phyloP scores from a whole-genome alignment of 2,888 invertebrate genomes.

The Allolobophora icterica region DNA sequence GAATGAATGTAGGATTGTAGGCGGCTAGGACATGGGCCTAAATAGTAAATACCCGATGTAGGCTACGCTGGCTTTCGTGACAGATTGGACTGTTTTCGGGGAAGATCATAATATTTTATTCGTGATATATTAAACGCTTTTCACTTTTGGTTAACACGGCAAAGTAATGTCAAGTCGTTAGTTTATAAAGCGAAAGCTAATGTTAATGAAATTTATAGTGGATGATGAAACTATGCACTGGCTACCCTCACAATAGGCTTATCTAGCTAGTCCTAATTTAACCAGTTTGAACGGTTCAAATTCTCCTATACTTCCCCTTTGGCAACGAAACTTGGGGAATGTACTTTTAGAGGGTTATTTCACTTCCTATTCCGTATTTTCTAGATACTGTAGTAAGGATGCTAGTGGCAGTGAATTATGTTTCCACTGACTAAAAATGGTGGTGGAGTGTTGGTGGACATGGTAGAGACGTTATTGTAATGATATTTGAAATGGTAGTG shows the following conservation, averaged over 20 bases:
- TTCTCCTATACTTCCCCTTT: neutral
- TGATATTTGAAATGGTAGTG: too few relatives aligned
- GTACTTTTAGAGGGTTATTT: neutral
- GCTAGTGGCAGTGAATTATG: neutral
- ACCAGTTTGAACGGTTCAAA: neutral
- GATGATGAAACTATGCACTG: neutral
- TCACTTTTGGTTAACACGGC: neutral
- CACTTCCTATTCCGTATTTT: neutral
- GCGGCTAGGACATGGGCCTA: too few relatives aligned
- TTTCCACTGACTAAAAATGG: neutral
- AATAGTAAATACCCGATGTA: too few relatives aligned
- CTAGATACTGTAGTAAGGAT: neutral
- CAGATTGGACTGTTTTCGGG: too few relatives aligned
- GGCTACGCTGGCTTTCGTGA: too few relatives aligned
- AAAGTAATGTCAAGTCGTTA: neutral
- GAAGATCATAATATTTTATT: neutral
- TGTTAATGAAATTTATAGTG: neutral
- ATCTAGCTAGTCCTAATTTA: neutral
- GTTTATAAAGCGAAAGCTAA: neutral
- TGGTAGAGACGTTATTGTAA: neutral
- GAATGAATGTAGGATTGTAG: too few relatives aligned
- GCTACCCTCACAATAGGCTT: neutral
- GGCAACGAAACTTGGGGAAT: neutral
- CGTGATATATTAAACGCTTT: neutral
- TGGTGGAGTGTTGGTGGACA: neutral